phyloP scores from a whole-genome alignment of 2,113 vertebrate species.

The Malurus melanocephalus region DNA sequence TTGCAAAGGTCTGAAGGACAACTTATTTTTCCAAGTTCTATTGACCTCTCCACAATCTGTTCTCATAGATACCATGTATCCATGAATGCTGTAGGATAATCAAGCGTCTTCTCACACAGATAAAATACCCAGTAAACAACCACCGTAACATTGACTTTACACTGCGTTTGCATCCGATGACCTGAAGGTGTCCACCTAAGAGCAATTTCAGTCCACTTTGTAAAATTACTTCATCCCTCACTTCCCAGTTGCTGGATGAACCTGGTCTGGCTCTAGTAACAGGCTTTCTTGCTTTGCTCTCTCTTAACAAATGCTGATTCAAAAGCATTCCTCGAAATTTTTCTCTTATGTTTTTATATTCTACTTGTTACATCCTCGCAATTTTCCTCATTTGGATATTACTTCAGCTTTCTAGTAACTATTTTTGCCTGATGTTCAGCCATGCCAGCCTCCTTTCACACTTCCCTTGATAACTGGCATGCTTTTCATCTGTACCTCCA shows the following conservation, averaged over 20 bases:
- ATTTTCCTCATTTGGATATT: background rate
- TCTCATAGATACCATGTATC: accelerated
- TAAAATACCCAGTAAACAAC: background rate
- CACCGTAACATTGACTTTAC: background rate
- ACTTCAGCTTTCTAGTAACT: background rate
- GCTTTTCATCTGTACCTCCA: background rate
- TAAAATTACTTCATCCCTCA: background rate
- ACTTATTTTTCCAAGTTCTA: background rate
- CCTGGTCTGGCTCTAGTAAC: background rate
- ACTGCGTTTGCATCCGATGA: background rate
- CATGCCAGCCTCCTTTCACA: background rate
- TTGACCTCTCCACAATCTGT: background rate
- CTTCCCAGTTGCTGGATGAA: background rate
- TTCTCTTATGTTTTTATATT: background rate
- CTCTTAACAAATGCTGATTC: background rate
- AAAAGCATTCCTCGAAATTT: background rate
- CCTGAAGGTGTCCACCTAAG: background rate
- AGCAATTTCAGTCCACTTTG: background rate
- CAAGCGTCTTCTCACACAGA: background rate
- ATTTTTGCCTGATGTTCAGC: background rate
- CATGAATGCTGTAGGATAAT: background rate
- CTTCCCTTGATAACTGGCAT: background rate
- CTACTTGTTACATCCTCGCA: background rate
- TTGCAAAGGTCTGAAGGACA: background rate
- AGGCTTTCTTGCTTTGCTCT: background rate